Conservation (phyloP, 2,113 vertebrate genomes). For the Erythrocebus patas region DNA sequence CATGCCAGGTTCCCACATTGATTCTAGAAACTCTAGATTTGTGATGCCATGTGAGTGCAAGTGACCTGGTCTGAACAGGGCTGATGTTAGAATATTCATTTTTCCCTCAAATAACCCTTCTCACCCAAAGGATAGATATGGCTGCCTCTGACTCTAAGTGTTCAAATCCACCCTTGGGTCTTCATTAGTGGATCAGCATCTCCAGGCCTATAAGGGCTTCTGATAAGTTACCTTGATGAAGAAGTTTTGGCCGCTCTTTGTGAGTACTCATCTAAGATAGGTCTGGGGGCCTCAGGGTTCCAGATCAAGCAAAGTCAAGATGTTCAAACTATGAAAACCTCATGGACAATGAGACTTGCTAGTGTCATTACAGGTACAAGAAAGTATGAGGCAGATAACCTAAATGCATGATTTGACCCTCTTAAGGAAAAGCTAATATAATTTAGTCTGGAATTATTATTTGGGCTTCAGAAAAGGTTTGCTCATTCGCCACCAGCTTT, state of each 20-base stretch:
- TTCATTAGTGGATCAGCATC: neutral
- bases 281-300: neutral
- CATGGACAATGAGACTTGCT: neutral
- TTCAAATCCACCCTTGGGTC: neutral
- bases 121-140: neutral
- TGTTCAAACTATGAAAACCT: neutral
- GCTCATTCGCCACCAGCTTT: neutral
- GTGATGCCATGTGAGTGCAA: neutral
- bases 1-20: neutral
- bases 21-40: neutral
- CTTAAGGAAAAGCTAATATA: neutral
- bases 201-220: neutral
- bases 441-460: constrained; percentile 9
- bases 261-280: neutral
- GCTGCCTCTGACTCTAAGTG: neutral
- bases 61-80: neutral
- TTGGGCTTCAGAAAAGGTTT: neutral
- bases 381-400: neutral
- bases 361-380: neutral
- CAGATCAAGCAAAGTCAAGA: neutral
- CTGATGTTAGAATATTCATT: neutral
- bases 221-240: neutral
- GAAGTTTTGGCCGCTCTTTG: neutral
- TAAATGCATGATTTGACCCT: neutral
- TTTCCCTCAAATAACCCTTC: neutral